Evolutionary conservation across 2,113 vertebrate genomes (phyloP).

Genomic region (Acrocephalus arundinaceus): DNA sequence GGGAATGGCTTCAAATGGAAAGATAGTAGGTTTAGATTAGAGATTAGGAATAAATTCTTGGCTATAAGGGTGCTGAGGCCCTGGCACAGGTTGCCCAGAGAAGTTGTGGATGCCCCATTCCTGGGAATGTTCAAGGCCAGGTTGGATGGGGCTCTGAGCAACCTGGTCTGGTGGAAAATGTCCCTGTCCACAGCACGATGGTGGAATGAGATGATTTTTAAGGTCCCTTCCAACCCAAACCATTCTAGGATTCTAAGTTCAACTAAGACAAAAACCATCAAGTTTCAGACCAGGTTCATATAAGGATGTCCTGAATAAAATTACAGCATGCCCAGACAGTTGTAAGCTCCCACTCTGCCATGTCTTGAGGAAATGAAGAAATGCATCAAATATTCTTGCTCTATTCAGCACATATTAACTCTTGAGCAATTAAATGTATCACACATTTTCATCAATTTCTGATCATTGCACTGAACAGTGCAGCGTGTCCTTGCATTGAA

Average conservation of each 20-base stretch:
- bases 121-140: background rate
- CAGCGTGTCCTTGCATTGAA: background rate
- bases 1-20: background rate
- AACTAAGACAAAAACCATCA: background rate
- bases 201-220: background rate
- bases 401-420: background rate
- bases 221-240: background rate
- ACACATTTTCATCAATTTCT: background rate
- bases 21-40: background rate
- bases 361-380: background rate
- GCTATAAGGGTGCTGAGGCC: accelerated
- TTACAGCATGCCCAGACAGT: background rate
- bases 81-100: background rate
- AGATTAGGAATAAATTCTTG: background rate
- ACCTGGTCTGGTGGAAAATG: accelerated
- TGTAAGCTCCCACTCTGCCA: background rate
- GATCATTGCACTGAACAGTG: background rate
- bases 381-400: background rate
- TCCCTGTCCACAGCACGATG: background rate
- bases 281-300: background rate
- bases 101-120: accelerated
- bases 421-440: background rate
- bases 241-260: background rate
- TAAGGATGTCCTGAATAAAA: background rate
- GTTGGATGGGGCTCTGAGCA: background rate